Percentiles rank a stretch among this genome's conserved stretches.
phyloP scores from a whole-genome alignment of 2,888 invertebrate genomes.

The Stictocephala bisonia region DNA sequence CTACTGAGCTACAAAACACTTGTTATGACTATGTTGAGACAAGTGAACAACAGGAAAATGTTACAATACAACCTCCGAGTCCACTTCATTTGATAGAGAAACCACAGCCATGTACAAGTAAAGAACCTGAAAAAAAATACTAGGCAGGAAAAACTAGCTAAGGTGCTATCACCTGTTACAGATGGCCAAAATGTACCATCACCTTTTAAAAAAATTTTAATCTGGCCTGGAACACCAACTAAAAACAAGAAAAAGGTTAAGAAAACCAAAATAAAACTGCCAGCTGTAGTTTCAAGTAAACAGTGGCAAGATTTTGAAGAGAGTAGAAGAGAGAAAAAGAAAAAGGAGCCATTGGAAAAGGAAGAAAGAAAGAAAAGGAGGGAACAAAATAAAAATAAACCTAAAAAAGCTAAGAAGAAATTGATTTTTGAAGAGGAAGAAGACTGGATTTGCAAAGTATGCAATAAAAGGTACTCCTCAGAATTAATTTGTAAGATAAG shows the following conservation, averaged over 20 bases:
- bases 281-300: neutral
- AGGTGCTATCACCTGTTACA: constrained; percentile 9
- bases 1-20: too few species aligned
- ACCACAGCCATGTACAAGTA: too few species aligned
- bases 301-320: constrained; percentile 1
- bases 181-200: constrained; percentile 19
- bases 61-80: too few species aligned
- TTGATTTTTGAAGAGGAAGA: constrained; percentile 12
- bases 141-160: constrained; percentile 1
- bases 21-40: too few species aligned
- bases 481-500: neutral
- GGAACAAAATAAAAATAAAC: neutral
- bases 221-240: constrained; percentile 18
- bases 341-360: neutral
- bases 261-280: constrained; percentile 16
- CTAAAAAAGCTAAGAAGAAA: constrained; percentile 16
- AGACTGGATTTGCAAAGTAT: constrained; percentile 24
- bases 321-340: neutral
- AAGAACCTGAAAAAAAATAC: too few species aligned
- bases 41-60: too few species aligned
- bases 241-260: constrained; percentile 15
- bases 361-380: neutral
- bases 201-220: constrained; percentile 14
- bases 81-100: too few species aligned
- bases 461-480: constrained; percentile 3